Evolutionary conservation across 2,888 invertebrate species (phyloP).

Genomic region (Dolomedes plantarius): DNA sequence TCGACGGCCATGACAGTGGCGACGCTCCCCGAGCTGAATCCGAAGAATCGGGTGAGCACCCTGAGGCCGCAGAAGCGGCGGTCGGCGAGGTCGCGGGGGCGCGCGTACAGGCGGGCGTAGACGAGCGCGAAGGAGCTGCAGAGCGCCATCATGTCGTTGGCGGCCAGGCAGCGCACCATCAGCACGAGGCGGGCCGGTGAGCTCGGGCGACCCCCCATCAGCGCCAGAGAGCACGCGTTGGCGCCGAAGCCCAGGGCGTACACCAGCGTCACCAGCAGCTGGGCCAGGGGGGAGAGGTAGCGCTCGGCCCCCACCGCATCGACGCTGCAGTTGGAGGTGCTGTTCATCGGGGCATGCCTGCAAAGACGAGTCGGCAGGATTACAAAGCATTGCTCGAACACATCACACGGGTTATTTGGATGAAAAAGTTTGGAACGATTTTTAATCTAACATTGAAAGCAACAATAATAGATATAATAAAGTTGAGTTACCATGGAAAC

Average conservation of each 20-base stretch:
- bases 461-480: too few relatives aligned
- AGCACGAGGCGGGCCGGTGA: constrained; percentile 85
- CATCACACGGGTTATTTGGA: too few relatives aligned
- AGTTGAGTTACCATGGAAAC: too few relatives aligned
- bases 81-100: constrained; percentile 77
- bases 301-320: constrained; percentile 6
- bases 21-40: constrained; percentile 90
- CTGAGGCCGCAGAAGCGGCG: constrained; percentile 82
- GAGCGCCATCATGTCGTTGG: constrained; percentile 87
- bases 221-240: constrained; percentile 85
- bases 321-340: constrained; percentile 22
- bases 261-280: constrained; percentile 73
- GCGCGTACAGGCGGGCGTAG: constrained; percentile 79
- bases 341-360: too few relatives aligned
- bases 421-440: too few relatives aligned
- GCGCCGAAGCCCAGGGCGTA: constrained; percentile 75
- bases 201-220: constrained; percentile 84
- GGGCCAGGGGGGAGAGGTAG: constrained; percentile 52
- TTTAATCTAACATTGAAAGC: too few relatives aligned
- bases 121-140: constrained; percentile 86
- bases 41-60: constrained; percentile 87
- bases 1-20: constrained; percentile 92
- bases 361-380: constrained; percentile 14
- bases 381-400: background rate
- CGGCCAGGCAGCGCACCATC: constrained; percentile 86